phyloP scores from a whole-genome alignment of 2,113 vertebrate genomes.

The Formicarius rufipectus region DNA sequence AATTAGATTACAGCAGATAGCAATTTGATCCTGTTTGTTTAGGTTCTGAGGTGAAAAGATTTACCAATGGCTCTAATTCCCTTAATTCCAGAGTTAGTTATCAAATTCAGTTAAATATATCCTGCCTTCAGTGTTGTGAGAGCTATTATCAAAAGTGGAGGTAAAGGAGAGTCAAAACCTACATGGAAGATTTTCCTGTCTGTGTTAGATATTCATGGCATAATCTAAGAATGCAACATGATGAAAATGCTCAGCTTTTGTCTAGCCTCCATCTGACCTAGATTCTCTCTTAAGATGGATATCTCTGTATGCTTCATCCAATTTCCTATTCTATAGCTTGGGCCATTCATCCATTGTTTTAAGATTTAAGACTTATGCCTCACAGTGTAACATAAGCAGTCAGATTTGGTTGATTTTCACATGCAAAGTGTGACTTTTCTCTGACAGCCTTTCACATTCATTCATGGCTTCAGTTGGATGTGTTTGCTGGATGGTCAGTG shows the following conservation, averaged over 20 bases:
- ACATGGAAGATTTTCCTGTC: background rate
- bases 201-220: background rate
- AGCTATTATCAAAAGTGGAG: background rate
- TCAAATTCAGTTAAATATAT: background rate
- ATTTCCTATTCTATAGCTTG: background rate
- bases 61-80: slow-evolving; percentile 31
- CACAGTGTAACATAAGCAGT: background rate
- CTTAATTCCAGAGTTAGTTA: slow-evolving; percentile 1
- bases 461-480: background rate
- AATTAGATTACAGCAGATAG: slow-evolving; percentile 37
- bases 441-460: background rate
- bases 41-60: slow-evolving; percentile 18
- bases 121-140: background rate
- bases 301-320: background rate
- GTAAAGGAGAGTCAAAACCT: background rate
- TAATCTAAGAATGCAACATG: background rate
- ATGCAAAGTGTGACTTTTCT: background rate
- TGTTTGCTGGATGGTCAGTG: background rate
- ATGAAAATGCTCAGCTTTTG: background rate
- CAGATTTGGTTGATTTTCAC: background rate
- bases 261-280: background rate
- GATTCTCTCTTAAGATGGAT: background rate
- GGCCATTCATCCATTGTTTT: background rate
- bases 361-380: background rate
- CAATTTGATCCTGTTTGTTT: slow-evolving; percentile 31